Percentiles rank a stretch among this genome's conserved stretches.
These are phyloP conservation scores for Lonchura striata DNA, from an alignment of 2,113 vertebrate genomes.

Conservation along the genomic window DNA sequence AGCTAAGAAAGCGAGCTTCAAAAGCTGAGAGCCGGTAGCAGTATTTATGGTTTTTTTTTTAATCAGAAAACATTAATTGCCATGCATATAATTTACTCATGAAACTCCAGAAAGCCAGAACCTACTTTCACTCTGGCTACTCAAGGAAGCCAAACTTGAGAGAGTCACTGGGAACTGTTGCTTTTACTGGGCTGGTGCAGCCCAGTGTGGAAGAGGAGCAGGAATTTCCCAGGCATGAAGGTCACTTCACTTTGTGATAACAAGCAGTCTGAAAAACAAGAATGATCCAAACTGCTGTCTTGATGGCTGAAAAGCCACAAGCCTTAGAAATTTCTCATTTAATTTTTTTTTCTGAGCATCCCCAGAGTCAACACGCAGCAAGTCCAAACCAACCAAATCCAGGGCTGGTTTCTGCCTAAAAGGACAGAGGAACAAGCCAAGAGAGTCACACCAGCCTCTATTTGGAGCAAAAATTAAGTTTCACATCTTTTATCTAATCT, in stretches of 20 bases:
- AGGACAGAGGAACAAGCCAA: background rate
- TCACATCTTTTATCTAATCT: background rate
- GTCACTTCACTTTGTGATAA: background rate
- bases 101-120: background rate
- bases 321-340: background rate
- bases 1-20: background rate
- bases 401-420: background rate
- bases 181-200: background rate
- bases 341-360: background rate
- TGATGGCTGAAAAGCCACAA: background rate
- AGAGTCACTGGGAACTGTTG: background rate
- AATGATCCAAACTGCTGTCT: background rate
- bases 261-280: background rate
- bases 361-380: background rate
- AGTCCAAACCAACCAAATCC: background rate
- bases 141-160: background rate
- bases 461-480: background rate
- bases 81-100: background rate
- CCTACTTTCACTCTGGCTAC: accelerated
- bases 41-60: background rate
- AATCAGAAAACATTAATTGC: background rate
- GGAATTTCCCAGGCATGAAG: background rate
- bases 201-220: accelerated
- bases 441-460: background rate
- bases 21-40: background rate